phyloP scores from a whole-genome alignment of 2,888 invertebrate genomes.

The Drosophila demipolita region DNA sequence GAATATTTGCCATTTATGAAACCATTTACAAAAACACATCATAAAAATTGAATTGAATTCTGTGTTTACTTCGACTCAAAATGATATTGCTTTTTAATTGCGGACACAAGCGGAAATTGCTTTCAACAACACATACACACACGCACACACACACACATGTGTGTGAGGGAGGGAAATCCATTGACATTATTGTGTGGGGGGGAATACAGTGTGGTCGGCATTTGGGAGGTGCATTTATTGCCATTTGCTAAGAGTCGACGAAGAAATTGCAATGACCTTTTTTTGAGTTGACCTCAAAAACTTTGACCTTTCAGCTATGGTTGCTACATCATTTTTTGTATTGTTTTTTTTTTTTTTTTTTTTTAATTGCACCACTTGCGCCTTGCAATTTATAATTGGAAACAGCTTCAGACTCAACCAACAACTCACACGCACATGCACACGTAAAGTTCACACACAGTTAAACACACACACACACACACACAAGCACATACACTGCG shows the following conservation, averaged over 20 bases:
- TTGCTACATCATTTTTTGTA: slow-evolving; percentile 5
- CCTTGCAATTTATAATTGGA: slow-evolving; percentile 73
- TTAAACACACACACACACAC: slow-evolving; percentile 7
- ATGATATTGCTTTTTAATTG: slow-evolving; percentile 83
- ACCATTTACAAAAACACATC: slow-evolving; percentile 77
- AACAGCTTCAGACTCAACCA: slow-evolving; percentile 55
- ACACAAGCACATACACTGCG: not conserved
- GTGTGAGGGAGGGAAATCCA: not conserved
- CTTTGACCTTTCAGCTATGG: slow-evolving; percentile 64
- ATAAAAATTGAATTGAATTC: slow-evolving; percentile 79
- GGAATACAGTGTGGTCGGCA: slow-evolving; percentile 1
- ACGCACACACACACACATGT: slow-evolving; percentile 12
- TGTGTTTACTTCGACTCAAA: slow-evolving; percentile 63
- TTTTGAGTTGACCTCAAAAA: slow-evolving; percentile 56
- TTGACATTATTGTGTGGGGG: slow-evolving; percentile 16
- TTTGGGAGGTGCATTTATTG: slow-evolving; percentile 77
- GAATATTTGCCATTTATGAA: slow-evolving; percentile 73
- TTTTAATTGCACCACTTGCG: slow-evolving; percentile 60
- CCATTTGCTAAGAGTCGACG: slow-evolving; percentile 31
- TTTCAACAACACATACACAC: slow-evolving; percentile 51
- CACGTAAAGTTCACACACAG: slow-evolving; percentile 13
- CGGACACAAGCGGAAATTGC: slow-evolving; percentile 81
- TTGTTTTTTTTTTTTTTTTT: slow-evolving; percentile 15
- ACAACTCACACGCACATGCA: slow-evolving; percentile 13
- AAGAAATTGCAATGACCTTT: slow-evolving; percentile 52